Base-by-base conservation (phyloP, 2,888 invertebrate species). In the Phaedon cochleariae region DNA sequence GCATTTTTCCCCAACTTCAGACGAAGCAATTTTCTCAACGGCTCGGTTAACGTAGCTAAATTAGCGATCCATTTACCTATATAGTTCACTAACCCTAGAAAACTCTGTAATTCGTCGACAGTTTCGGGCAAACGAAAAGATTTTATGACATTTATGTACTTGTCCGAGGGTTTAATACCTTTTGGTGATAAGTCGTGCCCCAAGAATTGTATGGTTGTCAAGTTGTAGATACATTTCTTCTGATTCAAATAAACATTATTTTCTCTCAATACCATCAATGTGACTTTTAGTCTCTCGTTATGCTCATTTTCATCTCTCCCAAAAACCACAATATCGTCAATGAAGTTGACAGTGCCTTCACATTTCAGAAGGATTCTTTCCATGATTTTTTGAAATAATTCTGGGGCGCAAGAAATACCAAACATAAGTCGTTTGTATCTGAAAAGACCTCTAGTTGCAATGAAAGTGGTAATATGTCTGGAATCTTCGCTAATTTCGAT, bases 71-170 rank as follows among this genome's bases (percentile, higher is more conserved):
- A 77, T 29, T 64, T 62, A 2, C 58, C 65, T 7, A 59, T 49
- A 60, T 79, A 81, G 60, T 81, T 80, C 1, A 78, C 70, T 9
- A 77, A 51, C 10, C 76, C 78, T 0, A 76, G 53, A 37, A 77
- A 77, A 54, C 75, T 79, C 10, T 69, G 68, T 31, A 77, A 29
- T 59, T 76, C 71, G 29, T 70, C 70, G 1, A 62, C 52, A 0
- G 34, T 52, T 15, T 31, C 37, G 49, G 61, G 65, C 6, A 46
- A 17, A 29, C 58, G n/a, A 34, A 51, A 48, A 2, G 0, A 21
- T 17, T 59, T 53, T 0, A 64, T 45, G 10, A 41, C 17, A 6
- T 4, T 10, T 0, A 62, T 29, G 21, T 62, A 57, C 1, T 22
- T 48, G 5, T 55, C 55, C 17, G 57, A 20, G 3, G 62, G 57